Evolutionary conservation across 2,113 vertebrate species (phyloP).

Genomic region (Phasianus colchicus): DNA sequence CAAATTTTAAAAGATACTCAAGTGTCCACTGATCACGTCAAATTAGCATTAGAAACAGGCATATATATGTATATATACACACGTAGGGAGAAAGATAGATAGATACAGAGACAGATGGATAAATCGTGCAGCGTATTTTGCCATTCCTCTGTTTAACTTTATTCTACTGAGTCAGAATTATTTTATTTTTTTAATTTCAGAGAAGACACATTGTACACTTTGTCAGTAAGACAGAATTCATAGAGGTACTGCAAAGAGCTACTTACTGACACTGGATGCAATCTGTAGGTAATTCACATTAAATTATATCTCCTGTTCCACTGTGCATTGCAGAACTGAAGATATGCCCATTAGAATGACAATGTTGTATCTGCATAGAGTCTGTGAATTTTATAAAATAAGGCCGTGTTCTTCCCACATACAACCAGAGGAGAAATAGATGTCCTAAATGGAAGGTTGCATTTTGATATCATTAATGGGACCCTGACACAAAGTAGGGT

Average conservation of each 20-base stretch:
- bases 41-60: not conserved
- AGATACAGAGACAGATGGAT: not conserved
- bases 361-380: not conserved
- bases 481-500: not conserved
- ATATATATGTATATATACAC: fast-evolving
- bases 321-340: conserved; percentile 14
- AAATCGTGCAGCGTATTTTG: not conserved
- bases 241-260: conserved; percentile 43
- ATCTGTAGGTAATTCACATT: conserved; percentile 61
- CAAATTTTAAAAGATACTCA: not conserved
- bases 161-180: conserved; percentile 1
- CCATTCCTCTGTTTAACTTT: conserved; percentile 8
- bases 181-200: not conserved
- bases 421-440: not conserved
- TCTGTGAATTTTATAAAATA: not conserved
- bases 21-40: not conserved
- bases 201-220: conserved; percentile 16
- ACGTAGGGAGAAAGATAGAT: fast-evolving
- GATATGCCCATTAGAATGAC: not conserved
- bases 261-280: not conserved
- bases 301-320: conserved; percentile 36
- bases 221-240: conserved; percentile 38
- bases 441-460: not conserved
- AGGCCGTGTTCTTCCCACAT: not conserved
- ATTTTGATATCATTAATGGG: not conserved